phyloP scores from a whole-genome alignment of 2,113 vertebrate genomes.

The Glareola pratincola region DNA sequence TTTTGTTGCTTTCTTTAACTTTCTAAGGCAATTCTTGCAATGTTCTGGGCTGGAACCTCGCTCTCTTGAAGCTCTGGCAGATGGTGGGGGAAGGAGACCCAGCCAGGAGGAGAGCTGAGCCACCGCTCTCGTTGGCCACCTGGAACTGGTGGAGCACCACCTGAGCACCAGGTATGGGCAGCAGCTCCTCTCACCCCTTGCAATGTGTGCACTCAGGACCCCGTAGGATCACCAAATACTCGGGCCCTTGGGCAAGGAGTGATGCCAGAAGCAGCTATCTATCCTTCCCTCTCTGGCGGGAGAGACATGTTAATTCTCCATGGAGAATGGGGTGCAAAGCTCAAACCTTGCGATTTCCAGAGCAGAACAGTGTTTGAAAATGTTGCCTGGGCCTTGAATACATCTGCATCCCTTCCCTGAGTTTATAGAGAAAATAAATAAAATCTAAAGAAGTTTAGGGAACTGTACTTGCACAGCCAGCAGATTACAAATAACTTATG shows the following conservation, averaged over 20 bases:
- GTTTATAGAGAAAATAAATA: slow-evolving; percentile 19
- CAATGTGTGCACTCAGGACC: neutral
- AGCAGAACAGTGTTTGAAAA: neutral
- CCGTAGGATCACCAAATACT: neutral
- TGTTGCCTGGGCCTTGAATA: neutral
- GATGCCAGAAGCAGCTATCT: neutral
- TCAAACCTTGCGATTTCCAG: neutral
- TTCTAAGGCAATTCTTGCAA: neutral
- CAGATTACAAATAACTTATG: neutral
- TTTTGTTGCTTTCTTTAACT: neutral
- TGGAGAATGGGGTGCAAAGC: slow-evolving; percentile 12
- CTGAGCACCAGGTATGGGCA: neutral
- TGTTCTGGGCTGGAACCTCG: neutral
- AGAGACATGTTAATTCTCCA: neutral
- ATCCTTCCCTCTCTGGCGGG: neutral
- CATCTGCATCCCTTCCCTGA: slow-evolving; percentile 25
- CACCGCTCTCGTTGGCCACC: neutral
- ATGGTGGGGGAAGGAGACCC: neutral
- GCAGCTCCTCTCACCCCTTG: neutral
- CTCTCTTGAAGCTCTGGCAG: neutral
- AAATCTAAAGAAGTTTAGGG: slow-evolving; percentile 1
- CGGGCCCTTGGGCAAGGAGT: neutral
- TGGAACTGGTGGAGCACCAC: neutral
- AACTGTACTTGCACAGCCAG: neutral
- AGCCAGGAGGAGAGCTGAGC: neutral